Base-by-base conservation (phyloP, 2,113 vertebrate genomes). In the Rhinoderma darwinii region DNA sequence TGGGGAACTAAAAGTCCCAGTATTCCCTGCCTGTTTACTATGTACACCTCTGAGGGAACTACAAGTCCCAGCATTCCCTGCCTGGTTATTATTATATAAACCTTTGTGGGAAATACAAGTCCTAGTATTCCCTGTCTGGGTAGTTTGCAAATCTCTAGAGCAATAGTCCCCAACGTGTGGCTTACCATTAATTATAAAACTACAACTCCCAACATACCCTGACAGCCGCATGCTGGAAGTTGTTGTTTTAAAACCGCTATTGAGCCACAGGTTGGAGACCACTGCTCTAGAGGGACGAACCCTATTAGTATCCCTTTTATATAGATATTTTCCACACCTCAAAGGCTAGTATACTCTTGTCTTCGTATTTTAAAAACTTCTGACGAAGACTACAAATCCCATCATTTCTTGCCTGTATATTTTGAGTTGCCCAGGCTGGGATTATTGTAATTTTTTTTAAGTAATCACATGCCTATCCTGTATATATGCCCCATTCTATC, bases 401-500 rank as follows among this genome's bases (percentile, higher is more conserved):
- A 17, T 27, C 1, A 30, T 37, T 35, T 12, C 68, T 20, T 43
- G 11, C 7, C n/a, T 14, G 30, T 11, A 7, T n/a, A 59, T 59
- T 59, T 3, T 10, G 56, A 8, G 3, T 25, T 61, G 22, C 25
- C 8, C 25, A 0, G 54, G 54, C 54, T n/a, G 25, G 2, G 6
- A 59, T 11, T n/a, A 30, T 12, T 66, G 61, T 14, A 66, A n/a
- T n/a, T n/a, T n/a, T n/a, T n/a, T n/a, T n/a, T n/a, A n/a, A n/a
- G n/a, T n/a, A 66, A 30, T 12, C 14, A 25, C 27, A 14, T 30
- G 12, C 41, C 37, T n/a, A 30, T 74, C 41, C 25, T 14, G 37
- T 22, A 68, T 66, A 25, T 22, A 22, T 85, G 0, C 59, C 50
- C 51, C 88, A 68, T 37, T 54, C 88, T 50, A 5, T 41, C 22